Evolutionary conservation across 2,797 vertebrate species (phyloP), one percentile per base, ranked within the genome.

Genomic region (Serranus cabrilla): DNA sequence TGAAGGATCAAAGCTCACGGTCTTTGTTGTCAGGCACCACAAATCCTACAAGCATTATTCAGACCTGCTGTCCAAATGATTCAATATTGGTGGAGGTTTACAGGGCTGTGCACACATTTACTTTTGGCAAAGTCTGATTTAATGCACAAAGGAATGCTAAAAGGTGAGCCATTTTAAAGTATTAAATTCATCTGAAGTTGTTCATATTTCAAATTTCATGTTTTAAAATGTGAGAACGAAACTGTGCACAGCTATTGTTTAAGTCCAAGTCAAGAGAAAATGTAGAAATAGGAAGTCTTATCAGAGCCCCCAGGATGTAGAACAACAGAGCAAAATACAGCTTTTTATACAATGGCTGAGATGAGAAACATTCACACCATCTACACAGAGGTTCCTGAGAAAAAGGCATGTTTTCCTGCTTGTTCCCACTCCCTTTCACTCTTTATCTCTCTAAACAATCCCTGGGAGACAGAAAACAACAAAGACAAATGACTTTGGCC

Each of bases 401-500:
- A 21, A 72, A 60, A 61, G 20, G 37, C 20, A 14, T 78, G 67
- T 75, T 84, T 74, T 58, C 56, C 73, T 60, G 27, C 63, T 61
- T 50, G 20, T 60, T 69, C 59, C 57, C 66, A 74, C 58, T 77
- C 60, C 55, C 74, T 73, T 71, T 89, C 71, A 72, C 56, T 83
- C 71, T 85, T 88, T 76, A 73, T 84, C 82, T 73, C 67, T 63
- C 55, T 59, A 81, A 91, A 91, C 83, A 89, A 82, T 80, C 63
- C 88, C 85, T 37, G 50, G 17, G 85, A 87, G 84, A 86, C 79
- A 52, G 51, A 87, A 66, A 90, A 90, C 86, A 91, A 89, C 75
- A 85, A 78, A 91, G 87, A 93, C 82, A 90, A 91, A 93, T 84
- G 91, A 89, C 87, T 91, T 87, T 92, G 85, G 87, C 83, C 82